Evolutionary conservation across 2,797 vertebrate genomes (phyloP).

Genomic region (Pitangus sulphuratus): DNA sequence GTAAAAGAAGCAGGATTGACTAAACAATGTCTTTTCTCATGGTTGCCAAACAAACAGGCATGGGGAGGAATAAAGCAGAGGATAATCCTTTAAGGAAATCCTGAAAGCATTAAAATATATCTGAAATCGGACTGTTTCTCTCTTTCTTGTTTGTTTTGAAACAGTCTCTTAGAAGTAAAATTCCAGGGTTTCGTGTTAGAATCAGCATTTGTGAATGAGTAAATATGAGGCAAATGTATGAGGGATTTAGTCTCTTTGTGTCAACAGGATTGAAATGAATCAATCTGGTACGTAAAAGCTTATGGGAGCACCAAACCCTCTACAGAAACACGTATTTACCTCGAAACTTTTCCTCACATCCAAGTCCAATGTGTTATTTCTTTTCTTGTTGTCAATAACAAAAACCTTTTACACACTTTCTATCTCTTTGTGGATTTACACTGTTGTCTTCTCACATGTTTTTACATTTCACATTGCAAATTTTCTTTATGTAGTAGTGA

Average conservation of each 20-base stretch:
- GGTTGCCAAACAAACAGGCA: background rate
- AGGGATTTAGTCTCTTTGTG: background rate
- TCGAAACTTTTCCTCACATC: background rate
- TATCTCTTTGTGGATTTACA: background rate
- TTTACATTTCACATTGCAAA: background rate
- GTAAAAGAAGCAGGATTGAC: background rate
- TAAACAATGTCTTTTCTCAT: background rate
- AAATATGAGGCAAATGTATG: background rate
- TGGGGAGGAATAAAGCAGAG: background rate
- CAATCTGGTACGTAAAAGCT: background rate
- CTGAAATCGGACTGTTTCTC: background rate
- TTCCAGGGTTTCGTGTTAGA: background rate
- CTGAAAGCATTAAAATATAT: background rate
- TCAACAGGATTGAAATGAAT: background rate
- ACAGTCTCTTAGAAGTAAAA: background rate
- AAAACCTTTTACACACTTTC: background rate
- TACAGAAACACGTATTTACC: background rate
- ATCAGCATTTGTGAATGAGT: background rate
- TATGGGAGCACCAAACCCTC: background rate
- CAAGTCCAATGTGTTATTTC: background rate
- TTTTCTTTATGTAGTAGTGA: background rate
- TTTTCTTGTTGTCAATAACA: background rate
- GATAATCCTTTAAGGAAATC: background rate
- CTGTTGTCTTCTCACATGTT: background rate
- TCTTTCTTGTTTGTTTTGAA: background rate